phyloP scores from a whole-genome alignment of 1,140 invertebrate genomes.

The Euwallacea fornicatus region DNA sequence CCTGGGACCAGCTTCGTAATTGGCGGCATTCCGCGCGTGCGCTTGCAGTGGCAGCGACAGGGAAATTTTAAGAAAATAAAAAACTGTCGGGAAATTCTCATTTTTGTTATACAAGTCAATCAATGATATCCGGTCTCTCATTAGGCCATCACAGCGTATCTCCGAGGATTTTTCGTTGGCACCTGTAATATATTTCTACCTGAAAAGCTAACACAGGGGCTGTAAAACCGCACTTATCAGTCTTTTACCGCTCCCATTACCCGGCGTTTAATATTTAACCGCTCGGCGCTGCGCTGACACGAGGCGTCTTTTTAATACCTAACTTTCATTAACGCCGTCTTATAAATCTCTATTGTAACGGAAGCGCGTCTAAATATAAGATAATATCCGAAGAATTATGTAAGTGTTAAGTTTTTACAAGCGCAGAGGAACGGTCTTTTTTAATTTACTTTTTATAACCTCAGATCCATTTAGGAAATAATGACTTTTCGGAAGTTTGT shows the following conservation, averaged over 20 bases:
- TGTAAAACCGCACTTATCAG: constrained; percentile 50
- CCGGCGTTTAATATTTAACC: constrained; percentile 50
- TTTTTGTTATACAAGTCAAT: no score
- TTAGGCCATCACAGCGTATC: not conserved
- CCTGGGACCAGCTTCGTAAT: no score
- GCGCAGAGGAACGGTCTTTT: constrained; percentile 29
- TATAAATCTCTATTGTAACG: constrained; percentile 52
- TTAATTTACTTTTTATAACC: constrained; percentile 34
- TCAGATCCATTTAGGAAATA: constrained; percentile 30
- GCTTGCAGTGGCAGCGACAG: no score
- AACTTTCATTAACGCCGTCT: constrained; percentile 50
- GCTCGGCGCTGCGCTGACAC: constrained; percentile 45
- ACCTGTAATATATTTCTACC: constrained; percentile 29
- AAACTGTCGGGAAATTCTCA: no score
- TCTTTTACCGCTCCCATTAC: constrained; percentile 46
- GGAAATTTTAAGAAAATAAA: no score
- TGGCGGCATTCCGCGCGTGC: no score
- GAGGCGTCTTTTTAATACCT: constrained; percentile 51
- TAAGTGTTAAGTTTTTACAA: constrained; percentile 49
- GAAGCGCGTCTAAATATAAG: constrained; percentile 46
- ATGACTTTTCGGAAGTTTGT: constrained; percentile 21
- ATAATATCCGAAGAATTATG: constrained; percentile 51
- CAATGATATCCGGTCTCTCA: not conserved
- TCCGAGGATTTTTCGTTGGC: constrained; percentile 5
- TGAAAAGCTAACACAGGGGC: constrained; percentile 32